Base-by-base conservation (phyloP, 2,888 invertebrate genomes). In the Athrips mouffetella region DNA sequence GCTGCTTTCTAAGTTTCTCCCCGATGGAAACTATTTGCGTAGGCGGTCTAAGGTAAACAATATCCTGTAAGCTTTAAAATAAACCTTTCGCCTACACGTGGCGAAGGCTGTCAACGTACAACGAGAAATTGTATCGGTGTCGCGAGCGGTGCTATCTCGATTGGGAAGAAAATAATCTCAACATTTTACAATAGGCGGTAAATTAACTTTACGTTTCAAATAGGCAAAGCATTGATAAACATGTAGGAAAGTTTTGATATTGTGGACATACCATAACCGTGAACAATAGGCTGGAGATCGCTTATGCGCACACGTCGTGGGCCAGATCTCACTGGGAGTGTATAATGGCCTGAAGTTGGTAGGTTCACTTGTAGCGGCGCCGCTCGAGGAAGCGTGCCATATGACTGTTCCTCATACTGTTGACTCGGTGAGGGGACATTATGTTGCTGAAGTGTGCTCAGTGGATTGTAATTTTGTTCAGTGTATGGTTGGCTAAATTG, bases 241-340 rank as follows among this genome's bases (percentile, higher is more conserved):
- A 31, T 31, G 31, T 11, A 31, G 11, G 31, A 31, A 21, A 21
- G 21, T 18, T 11, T 18, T 39, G 37, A 18, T 39, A 39, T 18
- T 39, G n/a, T 31, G 31, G 31, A 82, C 85, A 58, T 82, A 88
- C 88, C 87, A 63, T 87, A 87, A 65, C 82, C 87, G 57, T 83
- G 72, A 48, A 87, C 74, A 58, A 76, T 73, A 21, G 88, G 81
- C 50, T 76, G 68, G 49, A 73, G 67, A 55, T 84, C 77, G 59
- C 85, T 85, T 65, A 88, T 87, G 60, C 87, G 80, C 25, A 88
- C 88, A 40, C 86, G 79, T 63, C 87, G 70, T 51, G 73, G 67
- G 42, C 69, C 73, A 40, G 74, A 74, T 63, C 76, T 76, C 48
- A 64, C 60, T 27, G 87, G 87, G 55, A 87, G 63, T 4, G 85